A percentile compares a stretch with the other conserved stretches of the same genome.
Evolutionary conservation across 1,140 invertebrate genomes (phyloP).

Genomic region (Laupala kohalensis): DNA sequence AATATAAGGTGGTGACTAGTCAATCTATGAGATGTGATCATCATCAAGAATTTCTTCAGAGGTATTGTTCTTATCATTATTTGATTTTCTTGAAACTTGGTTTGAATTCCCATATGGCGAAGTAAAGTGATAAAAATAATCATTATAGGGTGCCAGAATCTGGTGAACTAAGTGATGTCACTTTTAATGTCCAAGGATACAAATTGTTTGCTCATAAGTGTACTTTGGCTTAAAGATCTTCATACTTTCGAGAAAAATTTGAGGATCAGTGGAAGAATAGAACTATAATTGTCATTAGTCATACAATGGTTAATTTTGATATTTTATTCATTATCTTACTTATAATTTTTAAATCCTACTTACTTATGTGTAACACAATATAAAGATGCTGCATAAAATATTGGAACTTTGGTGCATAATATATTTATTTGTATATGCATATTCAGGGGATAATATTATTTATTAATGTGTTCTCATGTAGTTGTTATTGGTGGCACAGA

Average conservation of each 20-base stretch:
- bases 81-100: neutral
- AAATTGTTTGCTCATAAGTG: constrained; percentile 31
- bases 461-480: no score
- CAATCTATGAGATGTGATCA: constrained; percentile 32
- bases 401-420: no score
- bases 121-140: constrained; percentile 11
- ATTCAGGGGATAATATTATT: no score
- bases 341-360: no score
- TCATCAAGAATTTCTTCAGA: constrained; percentile 39
- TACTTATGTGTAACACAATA: no score
- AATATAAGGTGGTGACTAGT: constrained; percentile 34
- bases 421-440: no score
- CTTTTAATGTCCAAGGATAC: constrained; percentile 30
- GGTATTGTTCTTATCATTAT: no score
- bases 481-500: no score
- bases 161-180: constrained; percentile 29
- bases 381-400: no score
- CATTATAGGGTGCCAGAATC: constrained; percentile 29
- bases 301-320: constrained; percentile 24
- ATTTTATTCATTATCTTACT: neutral
- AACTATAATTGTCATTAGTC: constrained; percentile 24
- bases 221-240: constrained; percentile 30
- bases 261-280: constrained; percentile 29
- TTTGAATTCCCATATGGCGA: no score
- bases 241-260: constrained; percentile 33